Percentiles rank a stretch among this genome's conserved stretches.
These are phyloP conservation scores for Bombus turneri DNA, from an alignment of 1,140 invertebrate genomes.

Conservation along the genomic window DNA sequence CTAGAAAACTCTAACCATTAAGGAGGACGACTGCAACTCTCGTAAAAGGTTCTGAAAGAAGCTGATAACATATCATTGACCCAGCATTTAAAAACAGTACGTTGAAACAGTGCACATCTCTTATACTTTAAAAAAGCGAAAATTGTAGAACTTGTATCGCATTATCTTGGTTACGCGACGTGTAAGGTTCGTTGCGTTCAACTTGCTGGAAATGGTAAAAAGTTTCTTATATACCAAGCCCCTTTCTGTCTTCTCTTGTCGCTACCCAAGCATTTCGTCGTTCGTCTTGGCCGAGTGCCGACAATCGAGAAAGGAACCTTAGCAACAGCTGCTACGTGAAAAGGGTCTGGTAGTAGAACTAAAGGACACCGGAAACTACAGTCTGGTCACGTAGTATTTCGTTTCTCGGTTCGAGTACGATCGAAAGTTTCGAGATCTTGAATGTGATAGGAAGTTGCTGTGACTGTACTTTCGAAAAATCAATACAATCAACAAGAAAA, in stretches of 20 bases:
- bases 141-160: slow-evolving; percentile 1
- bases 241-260: background rate
- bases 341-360: background rate
- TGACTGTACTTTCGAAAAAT: background rate
- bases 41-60: slow-evolving; percentile 37
- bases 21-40: slow-evolving; percentile 7
- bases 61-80: slow-evolving; percentile 41
- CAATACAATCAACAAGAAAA: background rate
- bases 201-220: background rate
- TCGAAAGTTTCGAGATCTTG: slow-evolving; percentile 6
- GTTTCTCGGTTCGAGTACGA: background rate
- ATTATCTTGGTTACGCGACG: slow-evolving; percentile 11
- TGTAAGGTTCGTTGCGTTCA: background rate
- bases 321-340: slow-evolving; percentile 46
- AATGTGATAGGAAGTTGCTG: background rate
- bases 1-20: background rate
- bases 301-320: slow-evolving; percentile 11
- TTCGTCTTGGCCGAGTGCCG: slow-evolving; percentile 34
- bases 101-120: background rate
- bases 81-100: background rate
- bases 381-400: slow-evolving; percentile 49
- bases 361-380: slow-evolving; percentile 2
- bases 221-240: background rate
- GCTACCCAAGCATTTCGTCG: slow-evolving; percentile 15
- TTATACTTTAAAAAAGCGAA: slow-evolving; percentile 19